phyloP scores from a whole-genome alignment of 2,113 vertebrate species.

The Oreochromis niloticus region DNA sequence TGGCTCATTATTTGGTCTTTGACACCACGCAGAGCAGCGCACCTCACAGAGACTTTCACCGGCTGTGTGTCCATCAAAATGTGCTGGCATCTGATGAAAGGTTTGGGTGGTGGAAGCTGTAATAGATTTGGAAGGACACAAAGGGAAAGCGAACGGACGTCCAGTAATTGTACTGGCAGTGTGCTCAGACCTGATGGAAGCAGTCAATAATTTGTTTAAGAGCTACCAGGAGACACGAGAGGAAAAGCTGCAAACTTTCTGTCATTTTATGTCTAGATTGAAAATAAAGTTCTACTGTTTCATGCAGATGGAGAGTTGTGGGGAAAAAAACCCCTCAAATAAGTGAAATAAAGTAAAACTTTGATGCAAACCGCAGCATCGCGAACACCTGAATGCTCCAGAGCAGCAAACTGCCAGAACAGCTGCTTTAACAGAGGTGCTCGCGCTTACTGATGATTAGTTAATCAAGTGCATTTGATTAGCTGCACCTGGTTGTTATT shows the following conservation, averaged over 20 bases:
- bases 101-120: neutral
- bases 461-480: neutral
- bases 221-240: neutral
- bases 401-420: neutral
- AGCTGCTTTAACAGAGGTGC: neutral
- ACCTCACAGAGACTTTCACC: neutral
- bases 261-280: neutral
- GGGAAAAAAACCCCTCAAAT: fast-evolving
- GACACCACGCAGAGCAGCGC: neutral
- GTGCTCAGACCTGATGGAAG: slow-evolving; percentile 5
- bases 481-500: neutral
- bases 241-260: neutral
- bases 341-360: neutral
- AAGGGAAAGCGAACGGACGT: neutral
- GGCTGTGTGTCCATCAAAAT: neutral
- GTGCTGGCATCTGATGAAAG: slow-evolving; percentile 7
- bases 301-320: neutral
- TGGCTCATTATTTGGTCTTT: slow-evolving; percentile 28
- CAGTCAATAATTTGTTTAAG: neutral
- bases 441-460: neutral
- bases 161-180: slow-evolving; percentile 1
- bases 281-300: neutral
- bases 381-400: neutral
- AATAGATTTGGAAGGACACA: slow-evolving; percentile 22
- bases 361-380: neutral